Percentiles rank a stretch among this genome's conserved stretches.
Evolutionary conservation across 1,140 invertebrate species (phyloP).

Genomic region (Trichonephila clavipes): DNA sequence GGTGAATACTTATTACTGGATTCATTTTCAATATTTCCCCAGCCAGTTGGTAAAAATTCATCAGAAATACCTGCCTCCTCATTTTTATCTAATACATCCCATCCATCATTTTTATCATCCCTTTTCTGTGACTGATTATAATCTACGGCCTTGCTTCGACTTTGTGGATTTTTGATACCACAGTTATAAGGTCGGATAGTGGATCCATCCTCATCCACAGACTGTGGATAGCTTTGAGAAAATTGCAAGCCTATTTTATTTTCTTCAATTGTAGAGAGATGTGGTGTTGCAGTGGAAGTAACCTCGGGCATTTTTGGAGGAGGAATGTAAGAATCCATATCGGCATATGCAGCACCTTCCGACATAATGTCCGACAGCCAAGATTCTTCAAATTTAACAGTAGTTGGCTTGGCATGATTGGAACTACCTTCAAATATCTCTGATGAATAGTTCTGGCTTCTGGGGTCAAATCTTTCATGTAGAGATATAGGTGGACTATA

Average conservation of each 20-base stretch:
- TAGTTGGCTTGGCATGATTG: not conserved
- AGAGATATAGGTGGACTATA: not conserved
- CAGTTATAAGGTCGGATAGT: not conserved
- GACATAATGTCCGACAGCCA: not conserved
- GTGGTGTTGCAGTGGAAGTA: not conserved
- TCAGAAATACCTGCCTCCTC: not conserved
- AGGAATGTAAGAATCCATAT: conserved; percentile 2
- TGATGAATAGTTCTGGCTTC: too few species aligned
- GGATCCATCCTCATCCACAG: not conserved
- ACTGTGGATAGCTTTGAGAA: not conserved
- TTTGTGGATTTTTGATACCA: not conserved
- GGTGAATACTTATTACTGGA: not conserved
- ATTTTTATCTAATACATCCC: not conserved
- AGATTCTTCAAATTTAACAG: not conserved
- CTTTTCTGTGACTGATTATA: not conserved
- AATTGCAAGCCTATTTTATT: not conserved
- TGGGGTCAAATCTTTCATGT: not conserved
- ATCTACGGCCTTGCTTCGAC: not conserved
- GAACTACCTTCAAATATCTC: too few species aligned
- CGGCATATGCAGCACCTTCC: not conserved
- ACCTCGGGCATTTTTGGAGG: not conserved
- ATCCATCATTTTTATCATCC: not conserved
- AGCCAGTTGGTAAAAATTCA: not conserved
- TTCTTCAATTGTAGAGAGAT: not conserved
- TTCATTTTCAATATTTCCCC: not conserved